Evolutionary conservation across 2,113 vertebrate genomes (phyloP), one percentile per base, ranked within the genome.

Genomic region (Pachycephala philippinensis): DNA sequence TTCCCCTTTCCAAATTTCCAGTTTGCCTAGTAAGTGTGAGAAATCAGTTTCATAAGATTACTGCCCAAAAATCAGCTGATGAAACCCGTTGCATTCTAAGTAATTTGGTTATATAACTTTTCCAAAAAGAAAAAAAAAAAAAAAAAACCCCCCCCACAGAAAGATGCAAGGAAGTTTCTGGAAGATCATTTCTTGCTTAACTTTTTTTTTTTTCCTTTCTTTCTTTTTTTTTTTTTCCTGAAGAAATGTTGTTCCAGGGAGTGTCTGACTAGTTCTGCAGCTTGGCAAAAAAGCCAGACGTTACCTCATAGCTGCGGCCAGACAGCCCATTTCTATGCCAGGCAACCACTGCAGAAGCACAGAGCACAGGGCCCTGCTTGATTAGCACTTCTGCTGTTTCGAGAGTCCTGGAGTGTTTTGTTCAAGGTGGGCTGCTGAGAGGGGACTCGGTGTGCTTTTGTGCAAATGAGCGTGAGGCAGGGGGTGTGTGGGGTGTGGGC

Each of bases 301-400:
- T 98, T 98, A 98, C 98, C 98, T 98, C 97, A 98, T 98, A 97
- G 97, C 95, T 98, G 95, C 96, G 97, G 97, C 97, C 97, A 98
- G 98, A 98, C 97, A 98, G 97, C 97, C 97, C 86, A 96, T 97
- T 97, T 97, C 97, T 96, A 96, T 98, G 98, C 98, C 98, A 98
- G 97, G 97, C 97, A 96, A 96, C 96, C 95, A 91, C 97, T 97
- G 97, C 97, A 96, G 97, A 95, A 97, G 97, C 94, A 82, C 92
- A 94, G 86, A 97, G 93, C 95, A 81, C 93, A 96, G 87, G 97
- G 97, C 95, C 97, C 94, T 95, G 95, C 96, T 95, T 97, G 96
- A 98, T 97, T 97, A 97, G 97, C 97, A 93, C 97, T 97, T 95
- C 86, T 94, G 96, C 97, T 95, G 96, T 81, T 94, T 96, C 57